A percentile compares a stretch with the other conserved stretches of the same genome.
Conservation (phyloP, 2,113 vertebrate species). For the Sapajus apella region DNA sequence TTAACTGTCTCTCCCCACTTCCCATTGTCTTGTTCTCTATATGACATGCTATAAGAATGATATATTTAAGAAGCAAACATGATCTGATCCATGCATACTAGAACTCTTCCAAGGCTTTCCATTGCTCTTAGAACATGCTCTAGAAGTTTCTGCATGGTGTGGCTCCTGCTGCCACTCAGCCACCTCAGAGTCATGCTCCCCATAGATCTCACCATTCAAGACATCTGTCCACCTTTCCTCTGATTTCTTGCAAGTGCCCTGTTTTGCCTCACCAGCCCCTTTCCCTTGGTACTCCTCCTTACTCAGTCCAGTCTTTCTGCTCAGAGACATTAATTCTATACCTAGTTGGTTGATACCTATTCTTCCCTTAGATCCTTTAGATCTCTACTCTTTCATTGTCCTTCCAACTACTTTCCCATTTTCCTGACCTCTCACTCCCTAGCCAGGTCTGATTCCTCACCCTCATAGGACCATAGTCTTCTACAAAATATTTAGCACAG, state of each 20-base stretch:
- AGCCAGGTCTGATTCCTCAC: not conserved
- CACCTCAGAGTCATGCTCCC: rapidly evolving
- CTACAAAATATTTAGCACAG: not conserved
- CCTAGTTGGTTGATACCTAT: no score
- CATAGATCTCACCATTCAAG: rapidly evolving
- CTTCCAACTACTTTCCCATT: not conserved
- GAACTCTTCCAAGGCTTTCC: not conserved
- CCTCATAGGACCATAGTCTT: not conserved
- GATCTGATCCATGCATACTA: not conserved
- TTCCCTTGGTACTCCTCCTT: not conserved
- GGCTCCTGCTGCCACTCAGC: not conserved
- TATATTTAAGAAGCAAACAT: not conserved
- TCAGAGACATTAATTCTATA: not conserved
- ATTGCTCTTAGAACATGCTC: not conserved
- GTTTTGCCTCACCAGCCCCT: not conserved
- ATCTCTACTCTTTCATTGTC: not conserved
- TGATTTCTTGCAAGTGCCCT: not conserved
- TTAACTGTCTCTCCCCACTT: not conserved
- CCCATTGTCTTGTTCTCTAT: not conserved
- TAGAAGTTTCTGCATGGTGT: not conserved
- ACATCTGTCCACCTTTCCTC: not conserved
- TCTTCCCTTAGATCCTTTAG: not conserved
- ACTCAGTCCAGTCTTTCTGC: not conserved
- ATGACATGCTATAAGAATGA: not conserved
- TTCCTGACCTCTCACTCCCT: not conserved